Conservation (phyloP, 2,113 vertebrate species). For the Aegotheles bennettii region DNA sequence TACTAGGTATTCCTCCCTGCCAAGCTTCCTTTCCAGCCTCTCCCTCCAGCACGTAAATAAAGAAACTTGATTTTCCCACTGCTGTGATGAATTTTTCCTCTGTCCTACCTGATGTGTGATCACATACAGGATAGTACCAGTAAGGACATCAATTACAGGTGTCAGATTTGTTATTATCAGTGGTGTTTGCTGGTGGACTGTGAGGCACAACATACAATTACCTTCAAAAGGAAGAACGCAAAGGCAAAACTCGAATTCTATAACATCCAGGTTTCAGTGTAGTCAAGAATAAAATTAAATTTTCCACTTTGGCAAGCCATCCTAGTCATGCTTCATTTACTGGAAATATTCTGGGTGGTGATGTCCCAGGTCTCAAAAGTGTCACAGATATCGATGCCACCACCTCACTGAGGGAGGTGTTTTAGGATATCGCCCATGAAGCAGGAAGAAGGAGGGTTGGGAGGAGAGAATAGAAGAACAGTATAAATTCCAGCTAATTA, state of each 20-base stretch:
- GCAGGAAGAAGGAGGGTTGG: background rate
- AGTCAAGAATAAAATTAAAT: conserved; percentile 46
- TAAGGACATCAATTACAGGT: background rate
- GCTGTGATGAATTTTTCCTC: background rate
- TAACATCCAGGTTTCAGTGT: background rate
- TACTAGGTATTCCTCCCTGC: background rate
- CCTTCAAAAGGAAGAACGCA: background rate
- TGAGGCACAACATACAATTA: background rate
- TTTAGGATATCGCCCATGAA: background rate
- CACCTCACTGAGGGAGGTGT: background rate
- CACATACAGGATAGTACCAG: background rate
- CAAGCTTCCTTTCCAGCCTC: background rate
- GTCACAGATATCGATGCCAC: background rate
- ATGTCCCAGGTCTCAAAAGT: background rate
- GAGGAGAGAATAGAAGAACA: background rate
- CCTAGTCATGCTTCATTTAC: background rate
- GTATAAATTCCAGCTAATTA: background rate
- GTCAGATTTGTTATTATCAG: background rate
- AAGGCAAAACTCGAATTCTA: background rate
- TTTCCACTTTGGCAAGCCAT: conserved; percentile 22
- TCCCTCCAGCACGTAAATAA: background rate
- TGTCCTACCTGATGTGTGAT: background rate
- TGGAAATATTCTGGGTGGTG: background rate
- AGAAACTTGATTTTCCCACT: background rate
- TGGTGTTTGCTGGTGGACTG: background rate